Evolutionary conservation across 2,888 invertebrate species (phyloP).

Genomic region (Athripsodes cinereus): DNA sequence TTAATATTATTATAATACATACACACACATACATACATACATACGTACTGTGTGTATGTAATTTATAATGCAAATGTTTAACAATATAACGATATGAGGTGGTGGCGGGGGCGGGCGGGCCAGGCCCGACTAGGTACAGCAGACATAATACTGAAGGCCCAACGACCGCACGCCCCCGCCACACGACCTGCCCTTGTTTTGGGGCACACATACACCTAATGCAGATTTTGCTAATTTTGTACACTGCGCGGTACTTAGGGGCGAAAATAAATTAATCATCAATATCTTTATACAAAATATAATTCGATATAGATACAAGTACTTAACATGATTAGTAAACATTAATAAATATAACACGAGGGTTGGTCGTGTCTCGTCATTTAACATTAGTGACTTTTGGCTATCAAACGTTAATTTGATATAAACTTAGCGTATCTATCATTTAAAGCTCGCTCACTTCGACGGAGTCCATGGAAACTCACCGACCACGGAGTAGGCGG

Average conservation of each 20-base stretch:
- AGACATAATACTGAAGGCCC: slow-evolving; percentile 61
- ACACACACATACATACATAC: neutral
- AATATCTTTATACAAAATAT: slow-evolving; percentile 26
- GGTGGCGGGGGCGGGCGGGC: slow-evolving; percentile 16
- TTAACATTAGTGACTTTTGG: slow-evolving; percentile 25
- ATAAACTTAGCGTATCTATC: slow-evolving; percentile 19
- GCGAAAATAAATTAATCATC: slow-evolving; percentile 26
- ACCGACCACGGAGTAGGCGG: slow-evolving; percentile 11
- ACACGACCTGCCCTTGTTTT: slow-evolving; percentile 7
- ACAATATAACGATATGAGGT: slow-evolving; percentile 3
- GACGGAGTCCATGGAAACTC: slow-evolving; percentile 13
- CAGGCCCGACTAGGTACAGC: slow-evolving; percentile 39
- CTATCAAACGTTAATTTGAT: slow-evolving; percentile 21
- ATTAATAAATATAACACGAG: slow-evolving; percentile 22
- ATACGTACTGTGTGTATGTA: neutral
- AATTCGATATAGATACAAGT: slow-evolving; percentile 9
- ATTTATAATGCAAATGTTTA: neutral
- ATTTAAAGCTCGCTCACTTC: slow-evolving; percentile 16
- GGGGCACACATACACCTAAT: neutral
- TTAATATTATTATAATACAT: neutral
- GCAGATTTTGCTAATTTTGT: slow-evolving; percentile 25
- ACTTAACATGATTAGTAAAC: slow-evolving; percentile 21
- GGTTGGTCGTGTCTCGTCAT: slow-evolving; percentile 13
- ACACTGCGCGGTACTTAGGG: slow-evolving; percentile 27
- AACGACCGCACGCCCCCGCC: slow-evolving; percentile 16